phyloP scores from a whole-genome alignment of 1,140 invertebrate species.

The Sminthurides bifidus region DNA sequence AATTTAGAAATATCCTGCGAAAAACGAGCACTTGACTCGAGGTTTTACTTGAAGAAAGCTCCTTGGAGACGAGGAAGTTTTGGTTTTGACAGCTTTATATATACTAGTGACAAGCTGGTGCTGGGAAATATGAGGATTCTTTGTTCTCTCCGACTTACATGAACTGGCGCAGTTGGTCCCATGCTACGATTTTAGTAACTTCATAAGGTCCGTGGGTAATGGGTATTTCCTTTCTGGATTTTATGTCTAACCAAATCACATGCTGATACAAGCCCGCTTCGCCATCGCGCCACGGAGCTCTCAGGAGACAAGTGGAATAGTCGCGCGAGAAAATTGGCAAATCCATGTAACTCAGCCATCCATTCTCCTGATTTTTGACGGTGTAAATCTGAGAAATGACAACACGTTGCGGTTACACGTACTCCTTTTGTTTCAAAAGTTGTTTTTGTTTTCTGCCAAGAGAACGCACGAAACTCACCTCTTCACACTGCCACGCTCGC shows the following conservation, averaged over 20 bases:
- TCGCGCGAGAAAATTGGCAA: conserved; percentile 37
- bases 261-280: conserved; percentile 41
- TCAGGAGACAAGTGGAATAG: conserved; percentile 42
- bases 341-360: conserved; percentile 31
- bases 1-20: no score
- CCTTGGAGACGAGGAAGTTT: background rate
- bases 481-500: conserved; percentile 47
- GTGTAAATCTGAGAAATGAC: conserved; percentile 26
- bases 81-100: no score
- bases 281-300: conserved; percentile 45
- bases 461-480: conserved; percentile 38
- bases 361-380: conserved; percentile 13
- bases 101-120: no score
- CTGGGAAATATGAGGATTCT: no score
- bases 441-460: background rate
- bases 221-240: conserved; percentile 27
- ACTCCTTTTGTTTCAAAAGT: conserved; percentile 20
- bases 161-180: conserved; percentile 48
- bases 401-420: conserved; percentile 5
- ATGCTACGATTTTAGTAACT: conserved; percentile 52
- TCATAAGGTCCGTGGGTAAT: conserved; percentile 56
- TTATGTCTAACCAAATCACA: conserved; percentile 33
- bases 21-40: no score
- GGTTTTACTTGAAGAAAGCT: no score
- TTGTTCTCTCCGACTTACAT: no score